Evolutionary conservation across 2,888 invertebrate genomes (phyloP), one percentile per base, ranked within the genome.

Genomic region (Eurytoma adleriae): DNA sequence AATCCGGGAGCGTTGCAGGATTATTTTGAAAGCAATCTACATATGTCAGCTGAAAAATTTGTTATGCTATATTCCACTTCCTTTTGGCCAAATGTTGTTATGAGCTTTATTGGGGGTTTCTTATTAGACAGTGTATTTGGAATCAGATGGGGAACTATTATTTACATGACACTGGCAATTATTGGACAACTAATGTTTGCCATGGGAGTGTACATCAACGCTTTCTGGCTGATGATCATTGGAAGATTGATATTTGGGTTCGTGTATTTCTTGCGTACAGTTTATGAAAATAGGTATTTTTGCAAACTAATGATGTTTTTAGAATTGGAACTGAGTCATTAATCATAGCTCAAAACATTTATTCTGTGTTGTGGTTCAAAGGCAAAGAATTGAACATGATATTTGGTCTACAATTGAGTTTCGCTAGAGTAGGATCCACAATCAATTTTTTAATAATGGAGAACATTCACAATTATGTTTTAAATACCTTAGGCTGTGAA

Each of bases 341-440:
- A 82, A 97, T 97, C 81, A 99, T 99, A 16, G 98, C 98, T 14
- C 98, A 99, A 88, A 99, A 99, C 90, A 98, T 96, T 87, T 99
- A 99, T 92, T 98, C 98, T 0, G 99, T 99, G 0, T 92, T 97
- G 59, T 99, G 99, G 99, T 99, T 99, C 90, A 97, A 97, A 91
- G 98, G 98, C 76, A 97, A 96, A 91, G 98, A 98, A 91, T 92
- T 99, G 66, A 99, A 99, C 91, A 98, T 98, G 96, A 98, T 99
- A 16, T 99, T 99, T 91, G 99, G 99, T 1, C 92, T 99, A 52
- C 98, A 98, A 90, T 91, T 99, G 84, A 98, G 98, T 83, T 96
- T 99, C 91, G 97, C 98, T 2, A 93, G 99, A 84, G 99, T 98
- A 12, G 98, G 98, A 85, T 96, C 98, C 18, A 97, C n/a, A n/a